These are phyloP conservation scores for Phortica variegata DNA, from an alignment of 1,140 invertebrate species.

Conservation along the genomic window DNA sequence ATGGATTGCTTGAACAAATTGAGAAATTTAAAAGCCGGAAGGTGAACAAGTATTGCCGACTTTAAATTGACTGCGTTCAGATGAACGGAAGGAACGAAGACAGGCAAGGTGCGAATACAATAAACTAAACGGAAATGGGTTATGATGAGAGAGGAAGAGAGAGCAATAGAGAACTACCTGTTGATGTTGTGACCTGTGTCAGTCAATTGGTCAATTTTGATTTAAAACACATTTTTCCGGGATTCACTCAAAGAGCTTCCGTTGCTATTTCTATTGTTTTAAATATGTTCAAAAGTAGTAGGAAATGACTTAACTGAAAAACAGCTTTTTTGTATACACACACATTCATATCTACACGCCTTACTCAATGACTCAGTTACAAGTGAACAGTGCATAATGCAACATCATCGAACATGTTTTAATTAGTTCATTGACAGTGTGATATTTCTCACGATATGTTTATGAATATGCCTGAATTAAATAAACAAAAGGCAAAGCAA, in stretches of 20 bases:
- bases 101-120: slow-evolving; percentile 49
- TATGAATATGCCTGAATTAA: slow-evolving; percentile 13
- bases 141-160: slow-evolving; percentile 20
- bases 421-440: slow-evolving; percentile 50
- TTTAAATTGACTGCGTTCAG: too few relatives aligned
- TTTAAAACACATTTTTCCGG: slow-evolving; percentile 10
- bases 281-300: slow-evolving; percentile 17
- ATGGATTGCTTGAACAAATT: too few relatives aligned
- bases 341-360: too few relatives aligned
- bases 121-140: slow-evolving; percentile 41
- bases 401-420: slow-evolving; percentile 20
- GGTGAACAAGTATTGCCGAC: too few relatives aligned
- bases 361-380: too few relatives aligned
- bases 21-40: slow-evolving; percentile 33
- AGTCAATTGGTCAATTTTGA: slow-evolving; percentile 36
- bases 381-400: too few relatives aligned
- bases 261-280: too few relatives aligned
- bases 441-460: slow-evolving; percentile 42
- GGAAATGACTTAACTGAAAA: slow-evolving; percentile 47
- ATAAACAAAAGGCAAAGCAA: slow-evolving; percentile 48
- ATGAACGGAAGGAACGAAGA: slow-evolving; percentile 16
- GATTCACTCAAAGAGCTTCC: slow-evolving; percentile 10
- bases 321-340: not conserved
- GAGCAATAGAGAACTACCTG: slow-evolving; percentile 18
- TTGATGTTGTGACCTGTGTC: not conserved